Percentiles rank a stretch among this genome's conserved stretches.
phyloP scores from a whole-genome alignment of 2,113 vertebrate genomes.

The Polyodon spathula region DNA sequence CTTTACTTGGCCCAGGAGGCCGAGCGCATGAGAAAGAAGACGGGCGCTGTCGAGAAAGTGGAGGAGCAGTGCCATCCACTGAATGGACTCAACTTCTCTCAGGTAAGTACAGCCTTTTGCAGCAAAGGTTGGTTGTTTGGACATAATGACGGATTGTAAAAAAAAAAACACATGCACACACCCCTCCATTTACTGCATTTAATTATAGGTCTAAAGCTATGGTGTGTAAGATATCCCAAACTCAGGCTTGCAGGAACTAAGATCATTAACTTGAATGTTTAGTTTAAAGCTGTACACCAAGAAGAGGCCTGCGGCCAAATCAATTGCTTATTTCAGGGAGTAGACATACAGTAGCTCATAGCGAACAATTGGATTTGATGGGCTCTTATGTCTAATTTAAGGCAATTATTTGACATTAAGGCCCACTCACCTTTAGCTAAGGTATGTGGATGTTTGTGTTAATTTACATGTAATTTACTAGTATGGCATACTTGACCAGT shows the following conservation, averaged over 20 bases:
- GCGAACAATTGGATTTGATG: too few species aligned
- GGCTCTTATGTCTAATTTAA: too few species aligned
- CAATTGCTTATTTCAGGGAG: neutral
- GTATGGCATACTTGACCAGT: too few species aligned
- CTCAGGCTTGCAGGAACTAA: neutral
- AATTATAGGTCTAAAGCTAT: neutral
- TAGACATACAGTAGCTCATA: too few species aligned
- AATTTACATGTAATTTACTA: too few species aligned
- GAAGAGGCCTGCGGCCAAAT: too few species aligned
- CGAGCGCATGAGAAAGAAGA: conserved; percentile 71
- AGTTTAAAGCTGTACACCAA: neutral
- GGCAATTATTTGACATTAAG: too few species aligned
- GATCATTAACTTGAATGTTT: neutral
- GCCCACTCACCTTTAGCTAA: too few species aligned
- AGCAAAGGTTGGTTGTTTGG: too few species aligned
- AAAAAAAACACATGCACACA: neutral
- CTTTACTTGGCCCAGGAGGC: conserved; percentile 83
- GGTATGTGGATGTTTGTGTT: too few species aligned
- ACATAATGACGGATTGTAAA: neutral
- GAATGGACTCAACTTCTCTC: conserved; percentile 79
- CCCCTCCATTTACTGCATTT: neutral
- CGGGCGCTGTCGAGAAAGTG: conserved; percentile 76
- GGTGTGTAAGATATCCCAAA: too few species aligned
- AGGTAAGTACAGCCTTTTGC: conserved; percentile 53
- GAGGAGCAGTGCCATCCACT: conserved; percentile 83